Conservation (phyloP, 2,113 vertebrate species). For the Dolichallabes microphthalmus region DNA sequence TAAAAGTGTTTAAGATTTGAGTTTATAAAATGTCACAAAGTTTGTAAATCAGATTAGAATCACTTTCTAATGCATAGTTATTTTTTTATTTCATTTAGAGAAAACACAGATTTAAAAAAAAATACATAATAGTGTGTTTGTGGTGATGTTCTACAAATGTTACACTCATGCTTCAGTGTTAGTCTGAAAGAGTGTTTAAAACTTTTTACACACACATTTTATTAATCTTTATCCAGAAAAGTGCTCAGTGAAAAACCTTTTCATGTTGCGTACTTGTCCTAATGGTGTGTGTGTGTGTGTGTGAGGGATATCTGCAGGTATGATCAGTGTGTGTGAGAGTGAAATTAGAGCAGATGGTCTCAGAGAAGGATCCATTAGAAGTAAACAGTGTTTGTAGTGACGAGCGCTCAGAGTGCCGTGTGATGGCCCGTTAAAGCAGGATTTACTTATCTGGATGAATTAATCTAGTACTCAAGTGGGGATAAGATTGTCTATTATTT, state of each 20-base stretch:
- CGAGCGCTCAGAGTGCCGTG: not conserved
- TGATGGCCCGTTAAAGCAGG: not conserved
- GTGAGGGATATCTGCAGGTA: not conserved
- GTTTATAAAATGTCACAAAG: no score
- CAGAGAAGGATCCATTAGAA: slow-evolving; percentile 2
- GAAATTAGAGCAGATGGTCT: not conserved
- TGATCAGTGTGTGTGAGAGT: not conserved
- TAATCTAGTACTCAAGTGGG: not conserved
- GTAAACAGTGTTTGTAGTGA: not conserved
- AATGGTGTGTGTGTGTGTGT: not conserved
- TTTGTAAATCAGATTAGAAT: no score
- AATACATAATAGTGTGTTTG: no score
- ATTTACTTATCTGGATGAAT: not conserved
- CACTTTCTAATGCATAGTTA: no score
- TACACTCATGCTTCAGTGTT: not conserved
- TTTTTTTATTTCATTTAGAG: no score
- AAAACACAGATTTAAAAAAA: no score
- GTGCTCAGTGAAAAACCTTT: not conserved
- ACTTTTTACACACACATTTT: not conserved
- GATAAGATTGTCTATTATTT: not conserved
- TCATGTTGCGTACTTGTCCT: not conserved
- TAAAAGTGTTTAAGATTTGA: not conserved
- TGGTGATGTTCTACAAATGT: not conserved
- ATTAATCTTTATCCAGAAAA: not conserved
- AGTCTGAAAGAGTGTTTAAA: not conserved